Evolutionary conservation across 2,888 invertebrate species (phyloP).

Genomic region (Drosophila neotestacea): DNA sequence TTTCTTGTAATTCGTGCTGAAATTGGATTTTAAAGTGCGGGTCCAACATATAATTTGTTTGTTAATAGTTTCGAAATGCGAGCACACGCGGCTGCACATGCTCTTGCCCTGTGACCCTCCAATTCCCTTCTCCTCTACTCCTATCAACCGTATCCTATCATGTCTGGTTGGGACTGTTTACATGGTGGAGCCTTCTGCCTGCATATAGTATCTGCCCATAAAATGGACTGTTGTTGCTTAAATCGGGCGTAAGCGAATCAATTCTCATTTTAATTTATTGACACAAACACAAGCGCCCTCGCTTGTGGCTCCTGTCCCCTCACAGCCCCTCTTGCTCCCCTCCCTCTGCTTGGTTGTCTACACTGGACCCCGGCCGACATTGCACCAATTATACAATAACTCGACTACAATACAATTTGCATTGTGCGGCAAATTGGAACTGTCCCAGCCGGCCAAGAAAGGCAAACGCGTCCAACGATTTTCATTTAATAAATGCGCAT

Average conservation of each 20-base stretch:
- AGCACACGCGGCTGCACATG: constrained; percentile 59
- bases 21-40: constrained; percentile 82
- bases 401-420: constrained; percentile 79
- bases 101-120: constrained; percentile 8
- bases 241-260: constrained; percentile 81
- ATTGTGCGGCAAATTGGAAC: constrained; percentile 76
- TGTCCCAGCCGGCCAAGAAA: constrained; percentile 55
- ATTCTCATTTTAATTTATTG: constrained; percentile 80
- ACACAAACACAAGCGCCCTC: constrained; percentile 67
- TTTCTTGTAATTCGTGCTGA: constrained; percentile 79
- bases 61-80: constrained; percentile 78
- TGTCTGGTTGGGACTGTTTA: constrained; percentile 56
- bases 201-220: constrained; percentile 53
- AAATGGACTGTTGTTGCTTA: constrained; percentile 78
- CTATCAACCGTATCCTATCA: constrained; percentile 34
- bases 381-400: constrained; percentile 79
- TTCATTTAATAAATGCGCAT: constrained; percentile 78
- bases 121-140: background rate
- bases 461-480: constrained; percentile 45
- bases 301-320: background rate
- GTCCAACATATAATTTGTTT: constrained; percentile 81
- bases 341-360: background rate
- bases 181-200: constrained; percentile 40
- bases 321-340: background rate
- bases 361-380: constrained; percentile 44